Evolutionary conservation across 2,113 vertebrate genomes (phyloP).

Genomic region (Hippocampus barbouri): DNA sequence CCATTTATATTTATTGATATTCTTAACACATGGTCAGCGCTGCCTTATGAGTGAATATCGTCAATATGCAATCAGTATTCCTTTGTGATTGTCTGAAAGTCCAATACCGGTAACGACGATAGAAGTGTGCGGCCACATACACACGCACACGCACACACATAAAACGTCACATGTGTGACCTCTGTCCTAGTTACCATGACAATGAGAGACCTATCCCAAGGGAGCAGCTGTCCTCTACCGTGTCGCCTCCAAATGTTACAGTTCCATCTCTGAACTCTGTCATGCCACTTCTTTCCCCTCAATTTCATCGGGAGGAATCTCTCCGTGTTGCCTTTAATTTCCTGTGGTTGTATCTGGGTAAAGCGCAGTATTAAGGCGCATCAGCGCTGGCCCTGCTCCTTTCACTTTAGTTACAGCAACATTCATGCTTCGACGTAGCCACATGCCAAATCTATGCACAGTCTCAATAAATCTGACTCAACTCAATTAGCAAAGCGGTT

Average conservation of each 20-base stretch:
- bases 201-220: constrained; percentile 46
- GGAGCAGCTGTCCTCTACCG: constrained; percentile 40
- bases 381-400: not conserved
- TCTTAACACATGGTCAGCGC: not conserved
- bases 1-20: not conserved
- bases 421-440: constrained; percentile 37
- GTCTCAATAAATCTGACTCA: constrained; percentile 25
- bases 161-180: constrained; percentile 32
- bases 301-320: constrained; percentile 19
- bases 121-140: not conserved
- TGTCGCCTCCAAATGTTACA: constrained; percentile 38
- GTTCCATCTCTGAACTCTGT: constrained; percentile 43
- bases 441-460: constrained; percentile 19
- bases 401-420: constrained; percentile 21
- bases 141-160: constrained; percentile 4
- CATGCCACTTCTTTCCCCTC: constrained; percentile 7
- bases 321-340: constrained; percentile 28
- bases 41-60: not conserved
- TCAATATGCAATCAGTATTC: not conserved
- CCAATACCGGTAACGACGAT: constrained; percentile 1
- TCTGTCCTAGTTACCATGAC: constrained; percentile 54
- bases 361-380: constrained; percentile 24
- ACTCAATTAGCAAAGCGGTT: constrained; percentile 28
- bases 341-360: constrained; percentile 23
- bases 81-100: constrained; percentile 12